These are phyloP conservation scores for Torymus auratus DNA, from an alignment of 2,888 invertebrate species.

Conservation along the genomic window DNA sequence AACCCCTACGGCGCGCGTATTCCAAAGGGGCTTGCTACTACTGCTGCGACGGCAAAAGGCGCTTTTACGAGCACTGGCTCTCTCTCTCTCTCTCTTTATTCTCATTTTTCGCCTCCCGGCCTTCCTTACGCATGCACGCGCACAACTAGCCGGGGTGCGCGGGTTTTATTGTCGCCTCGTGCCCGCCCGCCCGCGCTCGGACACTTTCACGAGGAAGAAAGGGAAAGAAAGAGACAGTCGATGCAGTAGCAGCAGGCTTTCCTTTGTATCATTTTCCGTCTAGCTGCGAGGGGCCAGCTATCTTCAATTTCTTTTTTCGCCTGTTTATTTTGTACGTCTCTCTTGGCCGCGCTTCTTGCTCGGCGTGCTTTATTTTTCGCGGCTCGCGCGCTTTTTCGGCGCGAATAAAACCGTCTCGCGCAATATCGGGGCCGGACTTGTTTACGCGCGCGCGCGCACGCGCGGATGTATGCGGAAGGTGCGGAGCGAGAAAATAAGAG, in stretches of 20 bases:
- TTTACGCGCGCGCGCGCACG: conserved; percentile 29
- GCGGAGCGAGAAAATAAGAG: conserved; percentile 13
- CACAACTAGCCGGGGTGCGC: neutral
- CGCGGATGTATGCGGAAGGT: neutral
- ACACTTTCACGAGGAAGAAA: too few species aligned
- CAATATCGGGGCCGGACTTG: conserved; percentile 48
- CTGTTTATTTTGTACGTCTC: neutral
- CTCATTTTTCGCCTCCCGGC: too few species aligned
- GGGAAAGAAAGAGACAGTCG: too few species aligned
- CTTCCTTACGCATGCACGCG: too few species aligned
- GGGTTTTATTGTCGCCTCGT: neutral
- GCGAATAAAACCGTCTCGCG: conserved; percentile 49
- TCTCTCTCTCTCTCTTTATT: too few species aligned
- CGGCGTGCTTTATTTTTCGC: neutral
- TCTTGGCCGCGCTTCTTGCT: conserved; percentile 15
- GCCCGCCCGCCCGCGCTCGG: neutral
- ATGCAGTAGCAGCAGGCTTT: too few species aligned
- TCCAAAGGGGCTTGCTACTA: neutral
- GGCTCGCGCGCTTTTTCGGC: conserved; percentile 8
- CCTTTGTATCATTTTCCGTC: conserved; percentile 8
- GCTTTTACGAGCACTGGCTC: too few species aligned
- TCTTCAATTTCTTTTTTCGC: neutral
- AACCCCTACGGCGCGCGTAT: too few species aligned
- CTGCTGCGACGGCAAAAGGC: neutral
- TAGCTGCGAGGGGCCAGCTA: too few species aligned